Conservation (phyloP, 2,797 vertebrate genomes). For the Momotus momota region DNA sequence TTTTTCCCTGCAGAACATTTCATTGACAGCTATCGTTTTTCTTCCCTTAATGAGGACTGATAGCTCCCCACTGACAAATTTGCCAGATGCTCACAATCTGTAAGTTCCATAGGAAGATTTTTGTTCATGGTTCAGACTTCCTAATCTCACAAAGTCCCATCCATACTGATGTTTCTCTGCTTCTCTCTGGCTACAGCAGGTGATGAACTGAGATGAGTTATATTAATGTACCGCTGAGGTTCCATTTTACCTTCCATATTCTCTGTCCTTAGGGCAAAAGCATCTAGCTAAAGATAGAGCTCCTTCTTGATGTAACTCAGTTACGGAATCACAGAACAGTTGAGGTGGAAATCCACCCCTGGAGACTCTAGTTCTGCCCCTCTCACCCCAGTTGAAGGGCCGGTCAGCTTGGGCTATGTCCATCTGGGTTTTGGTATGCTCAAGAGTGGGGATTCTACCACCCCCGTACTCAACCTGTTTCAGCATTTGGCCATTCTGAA, state of each 20-base stretch:
- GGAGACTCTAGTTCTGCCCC: not conserved
- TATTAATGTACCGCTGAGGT: not conserved
- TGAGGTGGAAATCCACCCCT: not conserved
- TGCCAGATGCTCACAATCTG: slow-evolving; percentile 21
- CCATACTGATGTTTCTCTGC: not conserved
- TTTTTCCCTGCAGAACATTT: not conserved
- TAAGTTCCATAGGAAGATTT: not conserved
- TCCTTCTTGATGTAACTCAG: not conserved
- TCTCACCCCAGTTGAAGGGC: not conserved
- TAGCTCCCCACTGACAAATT: not conserved
- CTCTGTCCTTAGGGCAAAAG: not conserved
- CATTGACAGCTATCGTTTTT: not conserved
- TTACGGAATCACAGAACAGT: not conserved
- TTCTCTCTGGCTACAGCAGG: not conserved
- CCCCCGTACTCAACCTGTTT: not conserved
- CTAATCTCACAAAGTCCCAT: not conserved
- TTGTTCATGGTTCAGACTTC: not conserved
- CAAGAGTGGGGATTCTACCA: not conserved
- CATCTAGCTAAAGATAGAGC: not conserved
- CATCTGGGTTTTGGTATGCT: not conserved
- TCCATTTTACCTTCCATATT: not conserved
- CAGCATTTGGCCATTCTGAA: not conserved
- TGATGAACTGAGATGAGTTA: not conserved
- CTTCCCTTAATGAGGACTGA: not conserved
- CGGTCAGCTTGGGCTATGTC: not conserved